Percentiles rank a stretch among this genome's conserved stretches.
These are phyloP conservation scores for Drosophila meridiana DNA, from an alignment of 2,888 invertebrate genomes.

Conservation along the genomic window DNA sequence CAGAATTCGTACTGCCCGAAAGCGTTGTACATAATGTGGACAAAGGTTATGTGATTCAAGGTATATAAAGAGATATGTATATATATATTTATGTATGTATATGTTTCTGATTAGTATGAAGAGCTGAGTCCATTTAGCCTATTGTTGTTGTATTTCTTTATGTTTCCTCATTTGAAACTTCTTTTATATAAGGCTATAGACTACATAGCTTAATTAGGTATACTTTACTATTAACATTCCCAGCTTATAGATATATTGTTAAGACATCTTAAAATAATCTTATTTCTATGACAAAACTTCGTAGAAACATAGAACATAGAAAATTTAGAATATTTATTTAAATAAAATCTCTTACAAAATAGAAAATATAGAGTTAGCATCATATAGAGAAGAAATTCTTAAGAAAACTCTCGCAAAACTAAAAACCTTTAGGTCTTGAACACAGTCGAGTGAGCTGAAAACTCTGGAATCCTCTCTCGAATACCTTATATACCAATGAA, in stretches of 20 bases:
- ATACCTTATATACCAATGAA: too few relatives aligned
- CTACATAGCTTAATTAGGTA: too few relatives aligned
- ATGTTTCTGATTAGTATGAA: neutral
- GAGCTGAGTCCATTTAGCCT: neutral
- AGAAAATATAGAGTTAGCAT: too few relatives aligned
- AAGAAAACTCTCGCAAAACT: neutral
- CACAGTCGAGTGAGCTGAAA: neutral
- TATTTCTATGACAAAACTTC: too few relatives aligned
- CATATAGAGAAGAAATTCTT: too few relatives aligned
- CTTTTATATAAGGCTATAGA: neutral
- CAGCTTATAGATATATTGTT: neutral
- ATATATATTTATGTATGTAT: neutral
- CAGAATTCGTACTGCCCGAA: neutral
- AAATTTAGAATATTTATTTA: too few relatives aligned
- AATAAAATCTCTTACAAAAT: too few relatives aligned
- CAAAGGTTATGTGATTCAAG: neutral
- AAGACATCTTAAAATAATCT: neutral
- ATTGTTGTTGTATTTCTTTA: neutral
- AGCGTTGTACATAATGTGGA: neutral
- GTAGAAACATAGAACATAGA: too few relatives aligned
- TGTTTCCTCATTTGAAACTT: neutral
- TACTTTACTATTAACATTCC: too few relatives aligned
- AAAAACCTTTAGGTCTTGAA: neutral
- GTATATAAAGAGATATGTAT: neutral
- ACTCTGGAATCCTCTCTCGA: too few relatives aligned